phyloP scores from a whole-genome alignment of 1,140 invertebrate species.

The Listronotus bonariensis region DNA sequence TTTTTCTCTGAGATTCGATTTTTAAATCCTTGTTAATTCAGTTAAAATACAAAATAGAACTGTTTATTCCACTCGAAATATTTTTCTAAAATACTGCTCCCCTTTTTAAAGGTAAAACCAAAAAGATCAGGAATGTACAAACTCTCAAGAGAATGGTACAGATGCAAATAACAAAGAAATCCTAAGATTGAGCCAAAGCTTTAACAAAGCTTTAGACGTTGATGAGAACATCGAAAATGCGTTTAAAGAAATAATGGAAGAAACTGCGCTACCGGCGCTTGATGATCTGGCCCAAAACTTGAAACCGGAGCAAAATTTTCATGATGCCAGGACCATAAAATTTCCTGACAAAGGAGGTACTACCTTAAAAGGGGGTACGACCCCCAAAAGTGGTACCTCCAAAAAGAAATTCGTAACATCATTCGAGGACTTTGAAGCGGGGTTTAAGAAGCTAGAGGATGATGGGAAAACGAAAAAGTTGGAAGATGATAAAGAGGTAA shows the following conservation, averaged over 20 bases:
- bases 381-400: constrained; percentile 42
- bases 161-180: constrained; percentile 29
- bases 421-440: constrained; percentile 49
- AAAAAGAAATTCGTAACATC: constrained; percentile 53
- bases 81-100: too few relatives aligned
- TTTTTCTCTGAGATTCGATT: too few relatives aligned
- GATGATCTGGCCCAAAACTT: constrained; percentile 49
- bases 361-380: constrained; percentile 37
- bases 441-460: constrained; percentile 20
- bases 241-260: constrained; percentile 61
- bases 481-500: constrained; percentile 22
- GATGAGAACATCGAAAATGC: constrained; percentile 59
- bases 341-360: constrained; percentile 49
- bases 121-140: background rate
- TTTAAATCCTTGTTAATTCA: too few relatives aligned
- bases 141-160: background rate
- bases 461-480: background rate
- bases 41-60: too few relatives aligned
- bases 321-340: constrained; percentile 48
- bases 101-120: background rate
- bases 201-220: constrained; percentile 6
- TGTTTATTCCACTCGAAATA: too few relatives aligned
- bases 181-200: constrained; percentile 18
- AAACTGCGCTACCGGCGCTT: constrained; percentile 61
- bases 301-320: constrained; percentile 51